Conservation (phyloP, 2,113 vertebrate genomes). For the Hepsetus odoe region DNA sequence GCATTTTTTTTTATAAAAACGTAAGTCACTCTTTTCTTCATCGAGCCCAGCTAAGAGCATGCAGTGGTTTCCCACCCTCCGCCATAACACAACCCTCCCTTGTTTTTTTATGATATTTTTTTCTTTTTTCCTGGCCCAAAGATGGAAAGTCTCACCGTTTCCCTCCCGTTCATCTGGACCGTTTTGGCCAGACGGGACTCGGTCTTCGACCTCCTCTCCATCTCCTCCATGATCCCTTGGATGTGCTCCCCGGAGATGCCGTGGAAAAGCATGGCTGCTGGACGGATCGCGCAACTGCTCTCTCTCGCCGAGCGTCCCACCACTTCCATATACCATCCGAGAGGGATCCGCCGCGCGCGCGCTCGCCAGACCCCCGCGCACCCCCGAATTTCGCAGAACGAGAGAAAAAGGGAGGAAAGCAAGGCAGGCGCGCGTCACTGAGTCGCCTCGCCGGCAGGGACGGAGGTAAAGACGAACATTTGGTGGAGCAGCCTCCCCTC, state of each 20-base stretch:
- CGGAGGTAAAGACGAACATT: slow-evolving; percentile 28
- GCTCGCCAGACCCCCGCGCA: neutral
- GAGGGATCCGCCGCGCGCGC: slow-evolving; percentile 65
- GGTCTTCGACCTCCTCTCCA: slow-evolving; percentile 95
- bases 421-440: slow-evolving; percentile 34
- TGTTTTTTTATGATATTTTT: neutral
- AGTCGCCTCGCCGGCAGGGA: slow-evolving; percentile 16
- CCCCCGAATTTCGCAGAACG: neutral
- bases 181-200: slow-evolving; percentile 94
- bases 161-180: slow-evolving; percentile 95
- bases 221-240: slow-evolving; percentile 99
- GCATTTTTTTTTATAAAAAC: neutral
- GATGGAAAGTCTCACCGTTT: slow-evolving; percentile 84
- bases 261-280: slow-evolving; percentile 99
- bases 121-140: neutral
- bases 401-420: slow-evolving; percentile 63
- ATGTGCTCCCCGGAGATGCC: slow-evolving; percentile 99
- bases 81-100: neutral
- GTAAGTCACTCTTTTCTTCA: neutral
- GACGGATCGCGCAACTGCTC: slow-evolving; percentile 96
- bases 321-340: slow-evolving; percentile 99
- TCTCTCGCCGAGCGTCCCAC: slow-evolving; percentile 96
- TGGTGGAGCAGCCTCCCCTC: slow-evolving; percentile 56
- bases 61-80: neutral
- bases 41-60: neutral